Base-by-base conservation (phyloP, 2,113 vertebrate species). In the Cricetomys ansorgei region DNA sequence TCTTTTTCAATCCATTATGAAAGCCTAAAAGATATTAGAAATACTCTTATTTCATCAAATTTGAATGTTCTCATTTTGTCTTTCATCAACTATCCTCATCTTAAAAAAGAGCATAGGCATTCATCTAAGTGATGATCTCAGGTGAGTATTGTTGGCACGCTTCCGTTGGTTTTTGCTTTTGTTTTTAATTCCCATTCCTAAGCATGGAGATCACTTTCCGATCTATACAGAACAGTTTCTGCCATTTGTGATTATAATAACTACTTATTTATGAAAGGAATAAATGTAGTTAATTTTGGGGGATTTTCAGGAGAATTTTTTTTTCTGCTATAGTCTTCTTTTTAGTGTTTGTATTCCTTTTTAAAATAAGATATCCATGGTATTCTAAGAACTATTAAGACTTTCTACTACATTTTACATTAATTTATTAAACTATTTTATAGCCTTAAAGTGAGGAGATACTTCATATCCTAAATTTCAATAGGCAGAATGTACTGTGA, bases 231-330 rank as follows among this genome's bases (percentile, higher is more conserved):
- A 92, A 97, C 75, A 89, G 79, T 96, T 98, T 94, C 69, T 96
- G 79, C 85, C 89, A 77, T 92, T 96, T 62, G 73, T 96, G 53
- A 48, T 93, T 92, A 3, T 89, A 90, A 88, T 62, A 97, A 80
- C 90, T 98, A 94, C 94, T 98, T 97, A 98, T 96, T 98, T 98
- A 92, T 96, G 92, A 97, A 96, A 98, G 48, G 65, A 94, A 94
- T 70, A 94, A 92, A 40, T 97, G 23, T 75, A 67, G 80, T 88
- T 73, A 93, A 48, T 83, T 94, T 90, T 89, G 62, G 16, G 64
- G 57, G 9, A 0, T 13, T 94, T 85, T 94, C n/a, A 93, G 31
- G 19, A 88, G 40, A 95, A 89, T 76, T 13, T 16, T 17, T 17
- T 10, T 17, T 37, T 15, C 29, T 45, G 6, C 10, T 89, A 34